These are phyloP conservation scores for Thymallus thymallus DNA, from an alignment of 2,113 vertebrate species.

Conservation along the genomic window DNA sequence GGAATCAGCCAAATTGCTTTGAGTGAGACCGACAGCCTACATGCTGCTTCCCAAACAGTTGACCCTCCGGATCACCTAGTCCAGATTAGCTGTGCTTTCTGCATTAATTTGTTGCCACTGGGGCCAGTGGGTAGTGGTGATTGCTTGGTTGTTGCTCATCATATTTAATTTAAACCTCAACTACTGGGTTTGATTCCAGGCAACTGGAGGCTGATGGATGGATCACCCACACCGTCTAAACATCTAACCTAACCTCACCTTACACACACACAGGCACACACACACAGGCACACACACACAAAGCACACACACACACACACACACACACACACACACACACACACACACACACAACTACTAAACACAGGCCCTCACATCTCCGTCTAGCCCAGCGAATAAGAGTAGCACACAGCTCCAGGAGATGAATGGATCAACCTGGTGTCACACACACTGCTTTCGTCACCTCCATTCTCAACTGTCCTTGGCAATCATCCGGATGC, in stretches of 20 bases:
- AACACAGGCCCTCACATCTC: constrained; percentile 54
- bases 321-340: constrained; percentile 38
- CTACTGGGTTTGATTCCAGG: constrained; percentile 56
- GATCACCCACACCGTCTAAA: constrained; percentile 60
- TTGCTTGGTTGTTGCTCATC: constrained; percentile 65
- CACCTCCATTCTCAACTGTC: constrained; percentile 46
- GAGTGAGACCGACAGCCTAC: constrained; percentile 58
- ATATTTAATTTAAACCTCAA: constrained; percentile 71
- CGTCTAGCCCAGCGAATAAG: constrained; percentile 67
- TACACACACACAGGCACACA: constrained; percentile 27
- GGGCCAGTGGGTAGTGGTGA: constrained; percentile 48
- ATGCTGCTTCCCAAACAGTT: constrained; percentile 57
- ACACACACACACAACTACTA: constrained; percentile 39
- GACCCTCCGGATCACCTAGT: constrained; percentile 48
- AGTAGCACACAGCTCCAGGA: constrained; percentile 34
- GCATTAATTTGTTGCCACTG: constrained; percentile 65
- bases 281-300: constrained; percentile 52
- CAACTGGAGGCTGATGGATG: constrained; percentile 51
- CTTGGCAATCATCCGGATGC: constrained; percentile 11
- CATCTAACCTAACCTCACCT: constrained; percentile 50
- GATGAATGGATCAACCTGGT: constrained; percentile 38
- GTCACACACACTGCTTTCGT: constrained; percentile 58
- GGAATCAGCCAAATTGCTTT: constrained; percentile 49
- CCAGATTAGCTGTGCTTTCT: constrained; percentile 62
- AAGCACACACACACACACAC: constrained; percentile 39